Conservation (phyloP, 2,113 vertebrate genomes). For the Dendrocopos noguchii region DNA sequence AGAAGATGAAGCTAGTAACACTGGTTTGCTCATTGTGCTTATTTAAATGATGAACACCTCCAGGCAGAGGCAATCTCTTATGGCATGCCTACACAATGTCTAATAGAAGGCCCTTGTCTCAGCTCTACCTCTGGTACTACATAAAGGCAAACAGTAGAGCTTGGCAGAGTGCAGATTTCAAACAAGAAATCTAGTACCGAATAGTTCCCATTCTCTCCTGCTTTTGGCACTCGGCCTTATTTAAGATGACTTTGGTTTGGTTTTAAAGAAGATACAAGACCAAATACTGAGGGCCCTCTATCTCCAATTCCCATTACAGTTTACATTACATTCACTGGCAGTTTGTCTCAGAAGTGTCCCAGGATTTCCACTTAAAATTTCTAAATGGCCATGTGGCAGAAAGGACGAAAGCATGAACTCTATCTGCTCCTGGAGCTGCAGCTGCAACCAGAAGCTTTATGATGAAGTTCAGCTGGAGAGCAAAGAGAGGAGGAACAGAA, state of each 20-base stretch:
- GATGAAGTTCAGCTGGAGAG: conserved; percentile 61
- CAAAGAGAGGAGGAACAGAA: background rate
- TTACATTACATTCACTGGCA: background rate
- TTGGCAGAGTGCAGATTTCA: conserved; percentile 3
- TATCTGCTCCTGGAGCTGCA: conserved; percentile 50
- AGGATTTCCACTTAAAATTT: background rate
- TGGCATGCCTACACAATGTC: background rate
- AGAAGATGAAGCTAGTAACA: background rate
- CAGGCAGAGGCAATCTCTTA: conserved; percentile 16
- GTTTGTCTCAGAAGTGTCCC: background rate
- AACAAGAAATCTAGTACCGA: conserved; percentile 27
- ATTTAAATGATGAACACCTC: background rate
- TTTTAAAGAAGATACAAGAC: background rate
- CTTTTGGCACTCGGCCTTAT: background rate
- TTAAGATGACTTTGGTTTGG: background rate
- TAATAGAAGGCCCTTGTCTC: conserved; percentile 15
- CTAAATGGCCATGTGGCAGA: background rate
- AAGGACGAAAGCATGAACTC: background rate
- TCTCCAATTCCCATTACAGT: background rate
- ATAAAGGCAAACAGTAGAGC: background rate
- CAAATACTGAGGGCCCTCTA: background rate
- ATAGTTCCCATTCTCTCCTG: conserved; percentile 14
- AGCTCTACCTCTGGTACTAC: background rate
- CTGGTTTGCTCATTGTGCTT: background rate
- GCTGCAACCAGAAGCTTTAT: conserved; percentile 62